These are phyloP conservation scores for Corythoichthys intestinalis DNA, from an alignment of 2,113 vertebrate species.

Conservation along the genomic window DNA sequence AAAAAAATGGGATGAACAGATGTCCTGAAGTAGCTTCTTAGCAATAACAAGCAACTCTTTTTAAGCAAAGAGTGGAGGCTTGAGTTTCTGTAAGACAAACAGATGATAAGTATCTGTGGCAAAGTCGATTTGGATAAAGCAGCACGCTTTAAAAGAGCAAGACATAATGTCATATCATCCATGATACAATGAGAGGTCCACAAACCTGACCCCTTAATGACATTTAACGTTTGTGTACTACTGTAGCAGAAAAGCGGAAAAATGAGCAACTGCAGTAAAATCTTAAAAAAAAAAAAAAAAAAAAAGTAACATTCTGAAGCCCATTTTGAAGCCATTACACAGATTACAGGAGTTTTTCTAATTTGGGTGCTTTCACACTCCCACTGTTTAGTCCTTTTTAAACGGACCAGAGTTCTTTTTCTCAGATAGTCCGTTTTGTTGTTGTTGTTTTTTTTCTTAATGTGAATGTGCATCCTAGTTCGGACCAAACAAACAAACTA, in stretches of 20 bases:
- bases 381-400: too few relatives aligned
- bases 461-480: too few relatives aligned
- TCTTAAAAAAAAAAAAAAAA: background rate
- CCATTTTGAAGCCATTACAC: too few relatives aligned
- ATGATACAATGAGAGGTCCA: constrained; percentile 38
- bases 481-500: too few relatives aligned
- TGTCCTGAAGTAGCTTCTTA: too few relatives aligned
- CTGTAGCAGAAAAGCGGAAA: background rate
- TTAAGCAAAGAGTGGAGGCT: constrained; percentile 32
- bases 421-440: too few relatives aligned
- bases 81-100: constrained; percentile 36
- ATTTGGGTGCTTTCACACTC: too few relatives aligned
- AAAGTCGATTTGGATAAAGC: constrained; percentile 38
- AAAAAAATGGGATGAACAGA: too few relatives aligned
- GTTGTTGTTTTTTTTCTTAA: too few relatives aligned
- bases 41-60: background rate
- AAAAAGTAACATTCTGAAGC: too few relatives aligned
- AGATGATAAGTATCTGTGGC: constrained; percentile 24
- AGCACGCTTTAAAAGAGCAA: constrained; percentile 44
- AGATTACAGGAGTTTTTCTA: too few relatives aligned
- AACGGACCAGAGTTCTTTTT: too few relatives aligned
- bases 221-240: constrained; percentile 5
- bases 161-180: constrained; percentile 45
- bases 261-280: background rate
- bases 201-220: constrained; percentile 17